Evolutionary conservation across 1,140 invertebrate species (phyloP), one percentile per base, ranked within the genome.

Genomic region (Scaptodrosophila lebanonensis): DNA sequence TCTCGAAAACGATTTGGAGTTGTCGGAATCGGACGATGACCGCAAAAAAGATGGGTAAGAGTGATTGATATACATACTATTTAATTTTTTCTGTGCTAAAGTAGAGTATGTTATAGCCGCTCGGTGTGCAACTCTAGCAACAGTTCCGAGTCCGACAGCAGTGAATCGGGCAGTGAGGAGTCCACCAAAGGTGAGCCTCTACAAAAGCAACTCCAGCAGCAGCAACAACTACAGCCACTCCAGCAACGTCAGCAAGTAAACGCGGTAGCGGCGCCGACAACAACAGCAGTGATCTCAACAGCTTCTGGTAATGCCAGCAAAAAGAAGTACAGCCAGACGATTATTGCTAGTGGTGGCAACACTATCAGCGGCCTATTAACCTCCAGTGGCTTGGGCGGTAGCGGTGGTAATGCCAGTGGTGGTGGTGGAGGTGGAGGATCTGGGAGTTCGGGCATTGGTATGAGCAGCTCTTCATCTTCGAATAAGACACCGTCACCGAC

Each of bases 11-110:
- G 91, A 92, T 76, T 72, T 92, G 48, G 88, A 89, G 29, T 66
- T 92, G 13, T 92, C 91, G 4, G 90, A 91, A 48, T 91, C 91
- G 52, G 91, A 90, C 48, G 89, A 91, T 40, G 90, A 90, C 15
- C 66, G 58, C 35, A 87, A 84, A 36, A 88, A 88, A 47, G 85
- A 88, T 25, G 32, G 65, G 83, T 84, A 36, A 85, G 65, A 29
- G 3, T 9, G 1, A 4, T 20, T 3, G 0, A 0, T 5, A 8
- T 29, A 54, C 22, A 25, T 25, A 4, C 8, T n/a, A n/a, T n/a
- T n/a, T n/a, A n/a, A n/a, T n/a, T n/a, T n/a, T n/a, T n/a, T n/a
- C n/a, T n/a, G n/a, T n/a, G n/a, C n/a, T n/a, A n/a, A n/a, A n/a
- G n/a, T n/a, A n/a, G n/a, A n/a, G 9, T 13, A 25, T 1, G 1